These are phyloP conservation scores for Poecilia velifera DNA, from an alignment of 2,797 vertebrate species.

Conservation along the genomic window DNA sequence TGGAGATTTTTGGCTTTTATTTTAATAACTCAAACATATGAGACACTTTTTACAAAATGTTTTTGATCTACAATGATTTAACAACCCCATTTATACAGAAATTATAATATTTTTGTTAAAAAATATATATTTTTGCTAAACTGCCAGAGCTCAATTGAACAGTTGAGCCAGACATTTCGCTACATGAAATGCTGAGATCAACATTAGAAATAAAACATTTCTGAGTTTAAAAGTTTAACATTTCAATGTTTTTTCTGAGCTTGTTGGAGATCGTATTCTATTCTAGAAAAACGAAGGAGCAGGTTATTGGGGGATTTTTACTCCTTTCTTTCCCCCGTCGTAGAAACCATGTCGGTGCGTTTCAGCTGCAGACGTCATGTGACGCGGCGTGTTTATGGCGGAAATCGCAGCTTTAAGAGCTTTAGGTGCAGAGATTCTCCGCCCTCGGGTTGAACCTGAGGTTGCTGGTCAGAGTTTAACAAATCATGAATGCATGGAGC, in stretches of 20 bases:
- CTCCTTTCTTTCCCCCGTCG: too few species aligned
- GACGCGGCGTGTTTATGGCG: slow-evolving; percentile 20
- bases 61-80: not conserved
- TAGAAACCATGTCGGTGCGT: too few species aligned
- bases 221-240: too few species aligned
- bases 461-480: slow-evolving; percentile 51
- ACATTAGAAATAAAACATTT: too few species aligned
- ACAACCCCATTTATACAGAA: not conserved
- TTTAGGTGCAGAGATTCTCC: slow-evolving; percentile 24
- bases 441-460: slow-evolving; percentile 28
- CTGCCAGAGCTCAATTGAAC: not conserved
- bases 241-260: too few species aligned
- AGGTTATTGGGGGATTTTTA: too few species aligned
- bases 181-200: too few species aligned
- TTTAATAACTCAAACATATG: not conserved
- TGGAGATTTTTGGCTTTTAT: not conserved
- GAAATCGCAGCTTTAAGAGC: slow-evolving; percentile 37
- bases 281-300: too few species aligned
- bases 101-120: not conserved
- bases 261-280: too few species aligned
- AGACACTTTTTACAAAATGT: not conserved
- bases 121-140: not conserved
- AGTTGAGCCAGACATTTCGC: too few species aligned
- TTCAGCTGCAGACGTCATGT: slow-evolving; percentile 47
- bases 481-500: slow-evolving; percentile 53